Conservation (phyloP, 2,113 vertebrate genomes). For the Calidris pygmaea region DNA sequence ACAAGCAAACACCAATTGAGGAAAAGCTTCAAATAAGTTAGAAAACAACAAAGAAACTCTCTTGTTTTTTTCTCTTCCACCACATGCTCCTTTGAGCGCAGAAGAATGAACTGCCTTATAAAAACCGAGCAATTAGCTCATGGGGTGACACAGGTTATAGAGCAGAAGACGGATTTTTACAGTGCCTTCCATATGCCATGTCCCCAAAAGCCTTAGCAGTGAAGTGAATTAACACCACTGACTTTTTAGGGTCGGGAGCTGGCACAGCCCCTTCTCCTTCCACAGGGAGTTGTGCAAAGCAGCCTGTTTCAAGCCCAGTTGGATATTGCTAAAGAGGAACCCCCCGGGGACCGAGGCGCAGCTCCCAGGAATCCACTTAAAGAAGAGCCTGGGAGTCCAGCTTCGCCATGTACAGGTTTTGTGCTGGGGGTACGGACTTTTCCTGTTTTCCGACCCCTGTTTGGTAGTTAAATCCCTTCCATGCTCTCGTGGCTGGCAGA, state of each 20-base stretch:
- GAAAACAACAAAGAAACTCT: background rate
- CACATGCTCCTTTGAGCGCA: background rate
- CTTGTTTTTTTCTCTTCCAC: background rate
- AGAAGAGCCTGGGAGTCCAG: background rate
- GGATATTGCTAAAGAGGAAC: background rate
- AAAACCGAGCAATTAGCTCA: background rate
- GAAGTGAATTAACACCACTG: background rate
- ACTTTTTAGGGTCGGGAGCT: background rate
- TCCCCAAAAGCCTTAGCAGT: background rate
- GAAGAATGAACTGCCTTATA: conserved; percentile 15
- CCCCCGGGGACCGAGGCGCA: background rate
- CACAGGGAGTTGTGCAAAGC: background rate
- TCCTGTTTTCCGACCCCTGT: background rate
- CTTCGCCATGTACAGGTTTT: rapidly evolving
- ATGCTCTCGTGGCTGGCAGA: rapidly evolving
- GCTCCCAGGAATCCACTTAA: background rate
- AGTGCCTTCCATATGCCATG: background rate
- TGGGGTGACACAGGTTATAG: background rate
- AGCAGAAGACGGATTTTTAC: conserved; percentile 47
- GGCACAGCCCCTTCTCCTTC: background rate
- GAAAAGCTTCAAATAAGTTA: background rate
- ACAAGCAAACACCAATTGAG: background rate
- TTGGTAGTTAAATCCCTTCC: background rate
- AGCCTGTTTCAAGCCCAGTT: background rate
- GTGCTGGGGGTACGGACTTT: background rate